Base-by-base conservation (phyloP, 30 jellyfish, hydroid and myxozoan species). In the Hydractinia echinata region DNA sequence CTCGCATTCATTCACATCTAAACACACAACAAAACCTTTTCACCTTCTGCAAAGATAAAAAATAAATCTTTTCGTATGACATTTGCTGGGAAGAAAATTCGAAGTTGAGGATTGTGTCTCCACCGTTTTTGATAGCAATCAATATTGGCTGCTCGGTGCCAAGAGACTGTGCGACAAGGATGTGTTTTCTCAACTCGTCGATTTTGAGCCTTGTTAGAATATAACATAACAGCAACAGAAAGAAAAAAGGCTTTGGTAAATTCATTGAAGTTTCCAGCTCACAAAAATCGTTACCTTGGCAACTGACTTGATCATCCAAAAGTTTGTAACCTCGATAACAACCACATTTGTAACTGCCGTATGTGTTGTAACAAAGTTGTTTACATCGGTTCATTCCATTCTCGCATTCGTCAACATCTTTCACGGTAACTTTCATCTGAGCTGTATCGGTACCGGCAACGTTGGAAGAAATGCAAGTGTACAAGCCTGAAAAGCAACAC, bases 361-460 rank as follows among this genome's bases (percentile, higher is more conserved):
- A 88, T 7, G 97, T 86, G 83, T 91, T 91, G 70, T 61, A 83
- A 82, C 97, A 91, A 74, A 85, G 66, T 8, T 91, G 97, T 6
- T 88, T 61, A 60, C 97, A 91, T 39, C 88, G 78, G 54, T 77
- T 70, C 48, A 85, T 76, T 21, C 71, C 55, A 52, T 44, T 58
- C 4, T 21, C 61, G 89, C 97, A 91, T 76, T 91, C 97, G 69
- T 91, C 80, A 7, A 67, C 88, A 83, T 91, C 97, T 3, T 84
- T 86, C n/a, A 92, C 96, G 79, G 60, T 80, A 4, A 92, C 78
- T 19, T 81, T 58, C 10, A 87, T 89, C 16, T 81, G 86, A 11
- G 96, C 89, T 10, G 90, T 83, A 48, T 86, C 96, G 56, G 96
- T 87, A 16, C 98, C 98, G 9, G 96, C 98, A 72, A 73, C 83